Percentiles rank a stretch among this genome's conserved stretches.
Evolutionary conservation across 2,888 invertebrate species (phyloP).

Genomic region (Cephus runcator): DNA sequence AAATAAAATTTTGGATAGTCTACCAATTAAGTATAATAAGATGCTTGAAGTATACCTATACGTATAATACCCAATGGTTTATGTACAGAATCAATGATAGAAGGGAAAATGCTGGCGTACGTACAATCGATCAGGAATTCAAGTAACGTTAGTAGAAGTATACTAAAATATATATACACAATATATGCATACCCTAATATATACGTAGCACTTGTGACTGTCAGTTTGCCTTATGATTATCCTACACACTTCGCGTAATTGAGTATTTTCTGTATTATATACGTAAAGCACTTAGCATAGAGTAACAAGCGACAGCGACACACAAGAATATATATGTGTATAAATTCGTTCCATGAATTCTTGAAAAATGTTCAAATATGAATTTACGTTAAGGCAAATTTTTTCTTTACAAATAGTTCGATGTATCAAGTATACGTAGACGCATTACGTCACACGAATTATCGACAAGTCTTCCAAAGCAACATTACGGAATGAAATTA

Average conservation of each 20-base stretch:
- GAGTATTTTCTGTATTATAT: constrained; percentile 18
- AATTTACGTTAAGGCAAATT: neutral
- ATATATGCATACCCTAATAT: too few species aligned
- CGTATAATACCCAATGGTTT: too few species aligned
- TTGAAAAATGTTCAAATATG: neutral
- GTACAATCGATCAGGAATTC: neutral
- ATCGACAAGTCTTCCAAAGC: neutral
- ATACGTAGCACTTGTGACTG: neutral
- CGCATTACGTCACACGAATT: neutral
- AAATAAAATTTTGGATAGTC: too few species aligned
- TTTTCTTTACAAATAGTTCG: neutral
- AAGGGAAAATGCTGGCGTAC: neutral
- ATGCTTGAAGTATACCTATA: neutral
- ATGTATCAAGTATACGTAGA: neutral
- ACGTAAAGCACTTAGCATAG: constrained; percentile 1
- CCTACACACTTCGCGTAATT: constrained; percentile 16
- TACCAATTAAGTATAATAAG: neutral
- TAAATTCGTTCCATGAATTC: neutral
- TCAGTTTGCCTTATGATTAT: constrained; percentile 6
- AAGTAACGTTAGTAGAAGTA: neutral
- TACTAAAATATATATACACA: neutral
- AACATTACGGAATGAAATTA: neutral
- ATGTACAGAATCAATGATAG: neutral
- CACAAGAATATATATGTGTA: neutral
- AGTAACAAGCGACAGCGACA: neutral